A percentile compares a stretch with the other conserved stretches of the same genome.
These are phyloP conservation scores for Sebastes nivosus DNA, from an alignment of 2,797 vertebrate genomes.

Conservation along the genomic window DNA sequence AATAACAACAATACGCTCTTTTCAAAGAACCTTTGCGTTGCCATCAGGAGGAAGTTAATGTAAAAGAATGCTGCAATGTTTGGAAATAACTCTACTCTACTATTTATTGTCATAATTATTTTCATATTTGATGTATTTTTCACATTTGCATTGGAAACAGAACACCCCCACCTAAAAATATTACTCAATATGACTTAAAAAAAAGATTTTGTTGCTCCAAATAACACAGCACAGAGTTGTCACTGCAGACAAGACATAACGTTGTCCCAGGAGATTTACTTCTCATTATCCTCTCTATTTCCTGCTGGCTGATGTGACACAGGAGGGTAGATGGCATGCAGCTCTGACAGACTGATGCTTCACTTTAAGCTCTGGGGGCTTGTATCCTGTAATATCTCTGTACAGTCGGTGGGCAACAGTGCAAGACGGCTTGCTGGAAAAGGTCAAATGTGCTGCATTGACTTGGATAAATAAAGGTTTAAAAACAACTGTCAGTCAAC, in stretches of 20 bases:
- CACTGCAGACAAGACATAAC: neutral
- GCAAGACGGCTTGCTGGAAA: neutral
- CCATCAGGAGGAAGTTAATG: neutral
- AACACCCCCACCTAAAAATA: neutral
- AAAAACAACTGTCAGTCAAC: slow-evolving; percentile 1
- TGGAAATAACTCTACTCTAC: neutral
- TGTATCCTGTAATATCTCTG: slow-evolving; percentile 19
- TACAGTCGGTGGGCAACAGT: slow-evolving; percentile 11
- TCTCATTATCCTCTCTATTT: slow-evolving; percentile 47
- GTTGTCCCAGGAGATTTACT: slow-evolving; percentile 13
- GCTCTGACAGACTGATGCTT: slow-evolving; percentile 50
- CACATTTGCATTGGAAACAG: neutral
- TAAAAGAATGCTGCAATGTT: neutral
- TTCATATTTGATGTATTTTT: neutral
- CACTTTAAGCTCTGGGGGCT: slow-evolving; percentile 31
- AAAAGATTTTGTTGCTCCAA: neutral
- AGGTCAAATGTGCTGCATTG: slow-evolving; percentile 24
- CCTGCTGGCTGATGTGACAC: slow-evolving; percentile 39
- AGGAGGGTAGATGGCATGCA: slow-evolving; percentile 30
- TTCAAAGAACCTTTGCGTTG: neutral
- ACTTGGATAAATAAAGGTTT: slow-evolving; percentile 14
- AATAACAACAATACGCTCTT: neutral
- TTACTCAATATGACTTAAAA: neutral
- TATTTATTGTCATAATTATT: neutral
- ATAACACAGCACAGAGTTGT: neutral